Conservation (phyloP, 2,797 vertebrate genomes). For the Masticophis lateralis region DNA sequence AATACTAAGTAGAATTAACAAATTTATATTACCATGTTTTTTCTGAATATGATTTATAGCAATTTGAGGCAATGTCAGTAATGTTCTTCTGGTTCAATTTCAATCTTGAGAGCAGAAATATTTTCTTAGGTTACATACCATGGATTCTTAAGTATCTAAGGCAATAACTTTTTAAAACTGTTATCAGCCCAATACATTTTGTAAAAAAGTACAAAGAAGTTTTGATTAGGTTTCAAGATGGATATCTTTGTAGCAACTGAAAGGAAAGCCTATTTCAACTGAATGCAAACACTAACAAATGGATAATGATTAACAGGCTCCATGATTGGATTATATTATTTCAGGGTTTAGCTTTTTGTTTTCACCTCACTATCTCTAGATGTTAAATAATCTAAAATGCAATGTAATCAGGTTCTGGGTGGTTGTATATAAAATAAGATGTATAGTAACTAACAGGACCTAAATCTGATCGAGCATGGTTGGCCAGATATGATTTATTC, state of each 20-base stretch:
- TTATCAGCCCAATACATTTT: background rate
- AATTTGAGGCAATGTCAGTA: background rate
- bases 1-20: background rate
- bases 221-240: background rate
- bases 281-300: background rate
- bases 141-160: background rate
- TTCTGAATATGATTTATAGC: background rate
- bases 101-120: background rate
- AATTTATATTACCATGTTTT: background rate
- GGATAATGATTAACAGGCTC: background rate
- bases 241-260: background rate
- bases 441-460: background rate
- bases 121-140: background rate
- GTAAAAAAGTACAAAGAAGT: background rate
- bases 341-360: background rate
- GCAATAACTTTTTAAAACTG: background rate
- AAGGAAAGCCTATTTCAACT: background rate
- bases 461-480: background rate
- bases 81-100: background rate
- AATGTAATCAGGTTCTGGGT: background rate
- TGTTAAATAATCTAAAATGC: background rate
- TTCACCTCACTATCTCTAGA: background rate
- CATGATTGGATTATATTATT: background rate
- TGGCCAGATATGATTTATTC: background rate
- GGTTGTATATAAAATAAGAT: background rate